Base-by-base conservation (phyloP, 2,797 vertebrate species). In the Micromesistius poutassou region DNA sequence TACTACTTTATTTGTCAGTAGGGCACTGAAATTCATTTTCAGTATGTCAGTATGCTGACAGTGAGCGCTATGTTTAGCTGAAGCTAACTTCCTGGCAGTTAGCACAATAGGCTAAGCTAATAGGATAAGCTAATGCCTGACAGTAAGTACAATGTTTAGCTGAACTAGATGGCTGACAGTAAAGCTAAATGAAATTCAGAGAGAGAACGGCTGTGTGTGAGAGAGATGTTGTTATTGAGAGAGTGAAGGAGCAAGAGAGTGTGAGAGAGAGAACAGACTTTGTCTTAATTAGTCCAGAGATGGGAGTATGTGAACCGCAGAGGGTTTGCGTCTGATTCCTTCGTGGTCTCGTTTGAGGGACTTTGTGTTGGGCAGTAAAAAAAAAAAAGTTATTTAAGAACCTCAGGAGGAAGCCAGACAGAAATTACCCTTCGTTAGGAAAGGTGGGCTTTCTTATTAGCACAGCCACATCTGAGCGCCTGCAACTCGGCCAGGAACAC, bases 371-470 rank as follows among this genome's bases (percentile, higher is more conserved):
- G 82, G 86, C 75, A 76, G 76, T 82, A 85, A 73, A 88, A 85
- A 72, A 85, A 72, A 87, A 79, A n/a, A 1, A 46, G 75, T 33
- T 80, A 71, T 80, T 88, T 82, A 33, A 68, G 55, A 78, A 28
- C 25, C 73, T 25, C 30, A 0, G 62, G 75, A 82, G 84, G 86
- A 88, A 90, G 89, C 74, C 62, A 25, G 70, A 80, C 42, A 85
- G 83, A 82, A 87, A 86, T 80, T 80, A 86, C 71, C 84, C 83
- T 76, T 83, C 78, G 66, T 87, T 82, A 81, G 74, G 33, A 72
- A 68, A 84, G 77, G 79, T 71, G 78, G 42, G 73, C 88, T 85
- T 85, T 87, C 85, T 88, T 79, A 85, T 87, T 88, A 89, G 71
- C 72, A 0, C 28, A 76, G 36, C 89, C 87, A 84, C 90, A 90